Evolutionary conservation across 2,113 vertebrate species (phyloP), one percentile per base, ranked within the genome.

Genomic region (Osmerus eperlanus): DNA sequence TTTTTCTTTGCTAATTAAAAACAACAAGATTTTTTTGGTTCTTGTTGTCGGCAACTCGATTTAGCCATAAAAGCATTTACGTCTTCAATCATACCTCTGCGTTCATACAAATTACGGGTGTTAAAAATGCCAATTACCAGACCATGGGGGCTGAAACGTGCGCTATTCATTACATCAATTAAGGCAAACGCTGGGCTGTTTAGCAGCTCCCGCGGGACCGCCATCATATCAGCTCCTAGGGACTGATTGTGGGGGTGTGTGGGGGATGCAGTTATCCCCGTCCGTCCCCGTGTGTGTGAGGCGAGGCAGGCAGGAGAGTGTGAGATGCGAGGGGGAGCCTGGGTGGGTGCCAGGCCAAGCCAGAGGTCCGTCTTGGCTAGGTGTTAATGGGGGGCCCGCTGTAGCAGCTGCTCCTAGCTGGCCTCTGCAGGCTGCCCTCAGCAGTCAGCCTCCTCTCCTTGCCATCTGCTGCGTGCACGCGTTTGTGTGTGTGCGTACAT

Each of bases 121-220:
- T 88, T 90, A 90, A 91, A 90, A 87, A 88, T 81, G 89, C 88
- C 90, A 92, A 92, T 93, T 93, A 92, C 76, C 77, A 79, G 79
- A 84, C 84, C 84, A 83, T 67, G 81, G 86, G 88, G 84, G 81
- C 84, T 81, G 84, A 79, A 86, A 83, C 82, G 78, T 73, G 84
- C 76, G 85, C 81, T 79, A 86, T 89, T 92, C 88, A 90, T 92
- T 91, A 90, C 84, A 90, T 89, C 90, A 93, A 92, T 92, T 91
- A 92, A 84, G 78, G 82, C 83, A 90, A 89, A 89, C 76, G 86
- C 87, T 85, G 86, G 82, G 87, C 68, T 72, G 73, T 87, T 90
- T 87, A 83, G 87, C 83, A 81, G 83, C 76, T 89, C 90, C 89
- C 89, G 62, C 47, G 89, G 85, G 90, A 87, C 79, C 75, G 78